Percentiles rank a stretch among this genome's conserved stretches.
Conservation (phyloP, 2,797 vertebrate genomes). For the Euphonia xanthogaster region DNA sequence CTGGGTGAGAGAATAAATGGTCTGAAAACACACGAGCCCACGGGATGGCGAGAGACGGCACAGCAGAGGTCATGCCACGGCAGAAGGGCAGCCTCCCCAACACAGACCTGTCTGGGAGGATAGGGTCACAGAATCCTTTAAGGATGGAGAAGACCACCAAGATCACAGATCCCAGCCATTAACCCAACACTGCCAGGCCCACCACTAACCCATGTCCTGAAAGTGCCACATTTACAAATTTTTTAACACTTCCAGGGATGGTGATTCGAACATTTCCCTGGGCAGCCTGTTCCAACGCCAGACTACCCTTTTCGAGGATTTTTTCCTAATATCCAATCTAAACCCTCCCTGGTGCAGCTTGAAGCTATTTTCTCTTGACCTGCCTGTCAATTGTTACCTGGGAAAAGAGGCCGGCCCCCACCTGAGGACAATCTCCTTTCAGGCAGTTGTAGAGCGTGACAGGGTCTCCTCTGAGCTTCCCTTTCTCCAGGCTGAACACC, state of each 20-base stretch:
- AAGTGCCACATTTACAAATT: neutral
- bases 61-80: neutral
- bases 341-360: neutral
- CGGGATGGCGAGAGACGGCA: no score
- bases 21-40: fast-evolving
- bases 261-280: neutral
- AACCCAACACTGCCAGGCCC: neutral
- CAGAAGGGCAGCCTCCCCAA: neutral
- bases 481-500: neutral
- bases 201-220: neutral
- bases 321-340: neutral
- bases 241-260: neutral
- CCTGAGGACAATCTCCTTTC: neutral
- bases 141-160: neutral
- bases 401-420: neutral
- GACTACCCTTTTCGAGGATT: neutral
- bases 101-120: neutral
- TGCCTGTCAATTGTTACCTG: neutral
- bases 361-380: neutral
- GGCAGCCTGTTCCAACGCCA: neutral
- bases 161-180: neutral
- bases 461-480: neutral
- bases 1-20: fast-evolving
- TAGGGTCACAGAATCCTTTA: neutral
- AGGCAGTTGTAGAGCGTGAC: neutral